Evolutionary conservation across 1,140 invertebrate species (phyloP).

Genomic region (Whitmania pigra): DNA sequence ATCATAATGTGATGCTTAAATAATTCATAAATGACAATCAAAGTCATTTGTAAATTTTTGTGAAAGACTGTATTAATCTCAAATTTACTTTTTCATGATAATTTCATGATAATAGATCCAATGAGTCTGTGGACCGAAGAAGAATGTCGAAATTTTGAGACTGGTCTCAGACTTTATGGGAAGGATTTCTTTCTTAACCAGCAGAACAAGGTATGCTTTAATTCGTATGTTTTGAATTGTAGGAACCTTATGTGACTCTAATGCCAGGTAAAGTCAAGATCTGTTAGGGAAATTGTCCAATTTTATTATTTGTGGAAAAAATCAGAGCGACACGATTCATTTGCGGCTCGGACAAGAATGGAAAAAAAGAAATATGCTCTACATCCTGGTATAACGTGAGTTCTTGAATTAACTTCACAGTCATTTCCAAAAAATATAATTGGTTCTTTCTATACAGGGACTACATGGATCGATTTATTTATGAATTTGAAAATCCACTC

Average conservation of each 20-base stretch:
- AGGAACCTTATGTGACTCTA: conserved; percentile 8
- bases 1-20: too few species aligned
- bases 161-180: conserved; percentile 75
- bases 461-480: conserved; percentile 72
- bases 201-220: conserved; percentile 48
- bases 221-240: conserved; percentile 14
- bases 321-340: conserved; percentile 86
- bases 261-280: conserved; percentile 66
- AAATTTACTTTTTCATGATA: conserved; percentile 12
- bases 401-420: conserved; percentile 25
- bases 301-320: conserved; percentile 99
- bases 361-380: conserved; percentile 76
- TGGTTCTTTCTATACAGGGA: conserved; percentile 49
- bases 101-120: conserved; percentile 37
- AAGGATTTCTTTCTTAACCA: conserved; percentile 93
- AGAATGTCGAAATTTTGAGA: conserved; percentile 91
- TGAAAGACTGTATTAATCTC: not conserved
- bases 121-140: conserved; percentile 83
- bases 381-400: conserved; percentile 60
- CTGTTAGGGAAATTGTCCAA: conserved; percentile 89
- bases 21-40: too few species aligned
- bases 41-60: not conserved
- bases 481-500: conserved; percentile 55
- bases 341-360: conserved; percentile 65
- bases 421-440: not conserved